Evolutionary conservation across 2,113 vertebrate genomes (phyloP).

Genomic region (Lepidothrix coronata): DNA sequence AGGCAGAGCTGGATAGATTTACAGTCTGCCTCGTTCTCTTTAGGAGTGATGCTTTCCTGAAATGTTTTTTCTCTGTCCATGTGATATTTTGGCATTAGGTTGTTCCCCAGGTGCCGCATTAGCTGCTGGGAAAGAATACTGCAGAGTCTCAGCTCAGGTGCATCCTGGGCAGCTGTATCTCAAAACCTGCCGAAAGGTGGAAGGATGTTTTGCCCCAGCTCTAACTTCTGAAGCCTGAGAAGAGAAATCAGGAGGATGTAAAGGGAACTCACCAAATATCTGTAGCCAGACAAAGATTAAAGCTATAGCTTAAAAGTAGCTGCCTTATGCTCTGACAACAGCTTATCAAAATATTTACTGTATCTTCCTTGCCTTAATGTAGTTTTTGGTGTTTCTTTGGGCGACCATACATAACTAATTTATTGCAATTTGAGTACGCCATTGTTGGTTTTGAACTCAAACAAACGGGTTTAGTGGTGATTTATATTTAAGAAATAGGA

Average conservation of each 20-base stretch:
- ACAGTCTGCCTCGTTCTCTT: constrained; percentile 46
- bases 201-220: background rate
- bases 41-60: constrained; percentile 26
- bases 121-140: background rate
- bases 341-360: constrained; percentile 14
- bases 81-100: background rate
- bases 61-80: background rate
- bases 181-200: background rate
- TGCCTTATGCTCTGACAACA: background rate
- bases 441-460: constrained; percentile 23
- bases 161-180: background rate
- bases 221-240: background rate
- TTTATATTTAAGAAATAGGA: constrained; percentile 39
- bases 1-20: constrained; percentile 35
- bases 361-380: background rate
- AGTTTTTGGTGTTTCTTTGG: background rate
- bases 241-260: background rate
- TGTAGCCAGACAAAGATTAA: background rate
- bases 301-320: background rate
- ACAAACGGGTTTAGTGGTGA: background rate
- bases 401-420: background rate
- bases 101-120: background rate
- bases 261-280: background rate
- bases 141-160: background rate
- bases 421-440: background rate